These are phyloP conservation scores for Heliconius hermathena DNA, from an alignment of 1,140 invertebrate species.

Conservation along the genomic window DNA sequence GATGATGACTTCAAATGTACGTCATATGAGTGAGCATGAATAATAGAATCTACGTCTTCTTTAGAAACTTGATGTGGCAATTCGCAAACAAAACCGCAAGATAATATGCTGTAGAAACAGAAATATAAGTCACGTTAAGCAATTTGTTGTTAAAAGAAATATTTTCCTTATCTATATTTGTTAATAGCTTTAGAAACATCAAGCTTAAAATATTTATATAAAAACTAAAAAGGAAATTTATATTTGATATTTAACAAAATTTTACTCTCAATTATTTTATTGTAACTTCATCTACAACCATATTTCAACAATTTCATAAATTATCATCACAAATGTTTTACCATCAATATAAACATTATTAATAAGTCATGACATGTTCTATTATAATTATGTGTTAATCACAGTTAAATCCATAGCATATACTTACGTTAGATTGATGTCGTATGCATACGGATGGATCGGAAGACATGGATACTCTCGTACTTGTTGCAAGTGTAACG, in stretches of 20 bases:
- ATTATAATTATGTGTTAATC: too few species aligned
- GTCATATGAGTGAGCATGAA: constrained; percentile 81
- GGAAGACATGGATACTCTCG: constrained; percentile 82
- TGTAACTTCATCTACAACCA: too few species aligned
- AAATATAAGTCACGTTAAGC: constrained; percentile 27
- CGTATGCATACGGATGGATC: constrained; percentile 68
- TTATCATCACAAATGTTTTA: too few species aligned
- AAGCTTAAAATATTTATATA: neutral
- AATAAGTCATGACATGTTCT: too few species aligned
- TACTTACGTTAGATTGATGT: constrained; percentile 76
- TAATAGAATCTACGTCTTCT: constrained; percentile 77
- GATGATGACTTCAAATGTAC: constrained; percentile 77
- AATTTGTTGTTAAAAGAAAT: constrained; percentile 12
- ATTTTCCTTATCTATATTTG: constrained; percentile 7
- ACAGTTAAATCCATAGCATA: neutral
- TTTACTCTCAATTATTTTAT: too few species aligned
- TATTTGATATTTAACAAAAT: neutral
- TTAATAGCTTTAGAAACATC: neutral
- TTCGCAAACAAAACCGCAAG: constrained; percentile 84
- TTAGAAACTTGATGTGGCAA: constrained; percentile 67
- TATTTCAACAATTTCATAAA: too few species aligned
- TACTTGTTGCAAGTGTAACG: constrained; percentile 77
- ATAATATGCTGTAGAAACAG: constrained; percentile 66
- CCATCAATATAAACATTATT: too few species aligned
- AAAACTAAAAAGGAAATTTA: neutral